Evolutionary conservation across 2,113 vertebrate genomes (phyloP).

Genomic region (Caranx melampygus): DNA sequence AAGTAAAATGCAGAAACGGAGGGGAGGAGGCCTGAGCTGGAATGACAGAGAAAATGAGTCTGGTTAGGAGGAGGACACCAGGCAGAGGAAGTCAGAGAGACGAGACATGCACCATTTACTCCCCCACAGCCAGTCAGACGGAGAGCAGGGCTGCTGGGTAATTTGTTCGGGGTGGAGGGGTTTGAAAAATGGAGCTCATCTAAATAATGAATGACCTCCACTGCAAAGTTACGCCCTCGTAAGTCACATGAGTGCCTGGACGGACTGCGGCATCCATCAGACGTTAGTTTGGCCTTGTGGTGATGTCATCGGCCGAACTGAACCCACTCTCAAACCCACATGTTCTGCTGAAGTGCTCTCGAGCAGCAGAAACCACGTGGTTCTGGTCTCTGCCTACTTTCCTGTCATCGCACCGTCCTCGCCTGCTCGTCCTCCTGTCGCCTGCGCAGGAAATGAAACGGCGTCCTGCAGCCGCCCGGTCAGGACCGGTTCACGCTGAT

Average conservation of each 20-base stretch:
- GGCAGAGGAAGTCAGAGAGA: conserved; percentile 9
- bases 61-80: neutral
- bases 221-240: conserved; percentile 45
- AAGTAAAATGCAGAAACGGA: too few relatives aligned
- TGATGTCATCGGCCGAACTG: neutral
- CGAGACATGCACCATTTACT: conserved; percentile 16
- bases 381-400: conserved; percentile 10
- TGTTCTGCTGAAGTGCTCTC: neutral
- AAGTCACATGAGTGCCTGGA: conserved; percentile 18
- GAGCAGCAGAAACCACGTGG: neutral
- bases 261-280: conserved; percentile 13
- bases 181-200: conserved; percentile 68
- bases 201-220: conserved; percentile 74
- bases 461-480: neutral
- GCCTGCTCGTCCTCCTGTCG: neutral
- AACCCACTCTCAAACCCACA: neutral
- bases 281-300: neutral
- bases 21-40: neutral
- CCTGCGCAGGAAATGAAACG: conserved; percentile 68
- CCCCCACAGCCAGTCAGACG: conserved; percentile 41
- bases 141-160: conserved; percentile 46
- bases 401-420: conserved; percentile 34
- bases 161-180: conserved; percentile 55
- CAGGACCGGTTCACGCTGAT: conserved; percentile 1
- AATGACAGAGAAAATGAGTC: neutral